Percentiles rank a stretch among this genome's conserved stretches.
phyloP scores from a whole-genome alignment of 2,888 invertebrate genomes.

The Hybos culiciformis region DNA sequence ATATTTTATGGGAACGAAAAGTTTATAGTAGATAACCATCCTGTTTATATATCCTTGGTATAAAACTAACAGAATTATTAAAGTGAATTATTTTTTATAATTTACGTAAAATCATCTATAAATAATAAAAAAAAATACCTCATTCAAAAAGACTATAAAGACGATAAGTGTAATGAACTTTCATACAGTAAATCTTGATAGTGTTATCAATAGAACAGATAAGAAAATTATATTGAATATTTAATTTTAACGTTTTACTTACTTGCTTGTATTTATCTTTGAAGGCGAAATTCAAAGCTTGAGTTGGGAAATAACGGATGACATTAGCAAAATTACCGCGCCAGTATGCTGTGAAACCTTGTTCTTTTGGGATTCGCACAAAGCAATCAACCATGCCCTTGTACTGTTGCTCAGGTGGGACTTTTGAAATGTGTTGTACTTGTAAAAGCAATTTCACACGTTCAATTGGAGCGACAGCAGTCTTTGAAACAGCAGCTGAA shows the following conservation, averaged over 20 bases:
- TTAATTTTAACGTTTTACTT: background rate
- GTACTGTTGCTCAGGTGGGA: slow-evolving; percentile 66
- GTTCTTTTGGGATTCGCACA: slow-evolving; percentile 72
- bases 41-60: no score
- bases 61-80: no score
- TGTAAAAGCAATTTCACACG: background rate
- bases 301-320: slow-evolving; percentile 86
- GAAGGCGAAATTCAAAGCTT: slow-evolving; percentile 89
- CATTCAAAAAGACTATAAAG: no score
- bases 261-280: slow-evolving; percentile 77
- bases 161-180: no score
- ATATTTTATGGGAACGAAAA: no score
- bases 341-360: slow-evolving; percentile 76
- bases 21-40: no score
- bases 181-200: no score
- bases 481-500: background rate
- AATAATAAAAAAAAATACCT: no score
- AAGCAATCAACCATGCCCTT: slow-evolving; percentile 83
- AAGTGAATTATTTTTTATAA: no score
- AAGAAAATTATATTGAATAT: background rate
- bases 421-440: slow-evolving; percentile 40
- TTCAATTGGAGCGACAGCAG: background rate
- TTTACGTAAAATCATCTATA: no score
- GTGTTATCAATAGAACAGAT: background rate
- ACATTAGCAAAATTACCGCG: slow-evolving; percentile 91